phyloP scores from a whole-genome alignment of 1,140 invertebrate species.

The Drosophila cardini region DNA sequence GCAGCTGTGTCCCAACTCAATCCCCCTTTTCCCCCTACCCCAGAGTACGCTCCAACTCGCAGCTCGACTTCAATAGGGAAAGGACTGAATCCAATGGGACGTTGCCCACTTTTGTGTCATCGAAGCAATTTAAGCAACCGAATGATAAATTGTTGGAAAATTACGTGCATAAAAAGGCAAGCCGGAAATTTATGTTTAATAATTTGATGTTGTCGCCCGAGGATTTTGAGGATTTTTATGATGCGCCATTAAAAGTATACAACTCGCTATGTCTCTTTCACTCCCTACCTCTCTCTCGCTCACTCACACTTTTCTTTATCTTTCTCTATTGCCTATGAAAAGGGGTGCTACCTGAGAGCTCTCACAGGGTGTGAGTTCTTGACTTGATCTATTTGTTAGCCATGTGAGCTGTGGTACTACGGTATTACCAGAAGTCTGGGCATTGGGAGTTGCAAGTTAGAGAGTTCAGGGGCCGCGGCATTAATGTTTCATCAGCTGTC shows the following conservation, averaged over 20 bases:
- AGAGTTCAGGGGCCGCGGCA: conserved; percentile 48
- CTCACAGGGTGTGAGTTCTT: background rate
- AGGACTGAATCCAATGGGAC: conserved; percentile 41
- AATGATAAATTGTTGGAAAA: conserved; percentile 81
- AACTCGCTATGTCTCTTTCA: conserved; percentile 1
- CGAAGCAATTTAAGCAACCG: conserved; percentile 67
- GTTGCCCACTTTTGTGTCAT: conserved; percentile 66
- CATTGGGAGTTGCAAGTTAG: background rate
- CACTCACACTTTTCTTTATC: background rate
- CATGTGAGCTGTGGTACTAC: background rate
- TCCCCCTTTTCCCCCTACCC: background rate
- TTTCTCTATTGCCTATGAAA: background rate
- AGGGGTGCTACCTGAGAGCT: conserved; percentile 14
- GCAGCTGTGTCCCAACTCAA: conserved; percentile 29
- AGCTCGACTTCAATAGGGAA: background rate
- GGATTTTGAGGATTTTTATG: conserved; percentile 65
- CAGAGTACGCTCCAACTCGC: background rate
- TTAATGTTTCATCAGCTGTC: conserved; percentile 76
- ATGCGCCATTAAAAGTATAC: conserved; percentile 56
- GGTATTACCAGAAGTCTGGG: background rate
- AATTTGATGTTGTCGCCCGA: conserved; percentile 70
- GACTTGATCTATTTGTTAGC: conserved; percentile 10
- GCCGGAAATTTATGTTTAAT: conserved; percentile 80
- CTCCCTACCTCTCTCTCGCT: background rate
- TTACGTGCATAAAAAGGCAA: conserved; percentile 71